Evolutionary conservation across 2,888 invertebrate genomes (phyloP), one percentile per base, ranked within the genome.

Genomic region (Gnatocerus cornutus): DNA sequence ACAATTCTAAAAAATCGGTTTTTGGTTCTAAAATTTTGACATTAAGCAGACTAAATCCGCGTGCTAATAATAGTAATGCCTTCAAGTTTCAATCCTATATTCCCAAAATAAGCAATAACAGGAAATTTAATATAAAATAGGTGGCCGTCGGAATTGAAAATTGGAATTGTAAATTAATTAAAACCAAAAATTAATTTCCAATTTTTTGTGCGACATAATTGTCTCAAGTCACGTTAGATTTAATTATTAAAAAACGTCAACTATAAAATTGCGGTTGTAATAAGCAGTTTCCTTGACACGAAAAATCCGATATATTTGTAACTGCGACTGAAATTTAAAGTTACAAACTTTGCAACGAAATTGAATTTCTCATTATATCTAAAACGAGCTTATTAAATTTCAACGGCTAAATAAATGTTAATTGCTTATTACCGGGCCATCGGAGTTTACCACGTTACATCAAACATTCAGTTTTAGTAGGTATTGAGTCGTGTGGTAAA

Each of bases 141-240:
- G n/a, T n/a, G n/a, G n/a, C n/a, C n/a, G n/a, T n/a, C n/a, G n/a
- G n/a, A n/a, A n/a, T n/a, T n/a, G n/a, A n/a, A n/a, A n/a, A n/a
- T n/a, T n/a, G n/a, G n/a, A n/a, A n/a, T n/a, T n/a, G n/a, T n/a
- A n/a, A n/a, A n/a, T n/a, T n/a, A n/a, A n/a, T n/a, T n/a, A n/a
- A n/a, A n/a, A n/a, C n/a, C n/a, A n/a, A n/a, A n/a, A 43, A 59
- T 59, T 59, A 45, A 46, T 56, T 56, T 56, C 56, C 56, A 39
- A 56, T 56, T 56, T 59, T 59, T 59, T 45, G 7, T 7, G 45
- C 33, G 30, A 45, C 45, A 62, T 62, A 62, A 62, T 62, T 62
- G 62, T 41, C 16, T 7, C 62, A 14, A 30, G 41, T 62, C 62
- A 62, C 62, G 62, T 62, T 29, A 62, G 41, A 29, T 52, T 52